Conservation (phyloP, 1,140 invertebrate species). For the Drosophila melanica region DNA sequence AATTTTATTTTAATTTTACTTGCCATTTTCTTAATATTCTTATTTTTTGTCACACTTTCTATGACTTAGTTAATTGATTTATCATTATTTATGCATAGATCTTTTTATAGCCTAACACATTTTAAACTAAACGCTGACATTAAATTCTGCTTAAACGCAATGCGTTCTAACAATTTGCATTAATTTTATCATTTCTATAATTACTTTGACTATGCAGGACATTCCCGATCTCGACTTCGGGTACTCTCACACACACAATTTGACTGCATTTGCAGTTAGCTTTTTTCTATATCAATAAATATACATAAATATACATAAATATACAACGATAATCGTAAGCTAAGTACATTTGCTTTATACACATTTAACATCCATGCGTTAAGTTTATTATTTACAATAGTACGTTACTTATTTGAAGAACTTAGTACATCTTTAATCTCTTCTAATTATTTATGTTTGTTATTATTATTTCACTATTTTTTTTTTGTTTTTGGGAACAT, state of each 20-base stretch:
- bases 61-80: slow-evolving; percentile 54
- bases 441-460: no score
- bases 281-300: slow-evolving; percentile 6
- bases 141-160: slow-evolving; percentile 46
- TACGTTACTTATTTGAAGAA: slow-evolving; percentile 8
- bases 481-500: slow-evolving; percentile 48
- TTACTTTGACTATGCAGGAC: slow-evolving; percentile 62
- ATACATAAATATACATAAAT: slow-evolving; percentile 23
- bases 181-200: slow-evolving; percentile 26
- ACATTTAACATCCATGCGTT: slow-evolving; percentile 26
- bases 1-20: slow-evolving; percentile 68
- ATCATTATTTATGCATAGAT: slow-evolving; percentile 58
- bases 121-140: slow-evolving; percentile 65
- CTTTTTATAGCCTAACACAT: slow-evolving; percentile 60
- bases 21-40: slow-evolving; percentile 46
- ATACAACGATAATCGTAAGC: slow-evolving; percentile 43
- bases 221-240: slow-evolving; percentile 41
- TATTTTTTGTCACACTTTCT: slow-evolving; percentile 54
- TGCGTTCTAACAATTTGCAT: slow-evolving; percentile 44
- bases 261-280: slow-evolving; percentile 28
- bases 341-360: slow-evolving; percentile 37
- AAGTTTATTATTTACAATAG: slow-evolving; percentile 53
- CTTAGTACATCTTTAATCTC: no score
- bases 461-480: background rate
- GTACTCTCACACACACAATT: slow-evolving; percentile 28